Evolutionary conservation across 2,888 invertebrate genomes (phyloP).

Genomic region (Oeneis ivallda): DNA sequence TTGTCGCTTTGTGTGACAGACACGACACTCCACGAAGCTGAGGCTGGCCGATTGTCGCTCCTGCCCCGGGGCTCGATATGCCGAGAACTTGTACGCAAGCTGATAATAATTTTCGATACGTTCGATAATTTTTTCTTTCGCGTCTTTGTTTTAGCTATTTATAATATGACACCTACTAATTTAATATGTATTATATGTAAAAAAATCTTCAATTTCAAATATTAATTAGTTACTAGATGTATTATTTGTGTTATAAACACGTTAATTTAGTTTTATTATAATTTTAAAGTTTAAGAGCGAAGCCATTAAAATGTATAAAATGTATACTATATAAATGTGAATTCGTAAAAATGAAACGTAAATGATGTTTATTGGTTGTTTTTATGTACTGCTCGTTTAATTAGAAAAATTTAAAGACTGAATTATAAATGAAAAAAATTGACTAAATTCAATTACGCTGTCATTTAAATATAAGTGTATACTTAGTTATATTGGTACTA

Average conservation of each 20-base stretch:
- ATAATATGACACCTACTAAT: neutral
- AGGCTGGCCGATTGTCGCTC: no score
- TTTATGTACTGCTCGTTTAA: constrained; percentile 58
- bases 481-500: constrained; percentile 31
- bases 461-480: constrained; percentile 65
- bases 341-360: constrained; percentile 5
- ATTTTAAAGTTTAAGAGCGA: constrained; percentile 5
- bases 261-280: constrained; percentile 4
- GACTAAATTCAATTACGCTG: constrained; percentile 75
- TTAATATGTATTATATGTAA: constrained; percentile 15
- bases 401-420: constrained; percentile 77
- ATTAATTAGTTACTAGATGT: constrained; percentile 8
- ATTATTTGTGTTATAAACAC: constrained; percentile 15
- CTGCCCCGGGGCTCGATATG: no score
- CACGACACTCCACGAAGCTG: no score
- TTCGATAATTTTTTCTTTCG: neutral
- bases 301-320: constrained; percentile 7
- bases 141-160: neutral
- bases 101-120: neutral
- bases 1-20: no score
- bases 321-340: constrained; percentile 1
- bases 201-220: constrained; percentile 3
- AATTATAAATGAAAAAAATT: constrained; percentile 72
- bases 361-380: constrained; percentile 54
- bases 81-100: neutral